Evolutionary conservation across 2,888 invertebrate genomes (phyloP).

Genomic region (Metellina segmentata): DNA sequence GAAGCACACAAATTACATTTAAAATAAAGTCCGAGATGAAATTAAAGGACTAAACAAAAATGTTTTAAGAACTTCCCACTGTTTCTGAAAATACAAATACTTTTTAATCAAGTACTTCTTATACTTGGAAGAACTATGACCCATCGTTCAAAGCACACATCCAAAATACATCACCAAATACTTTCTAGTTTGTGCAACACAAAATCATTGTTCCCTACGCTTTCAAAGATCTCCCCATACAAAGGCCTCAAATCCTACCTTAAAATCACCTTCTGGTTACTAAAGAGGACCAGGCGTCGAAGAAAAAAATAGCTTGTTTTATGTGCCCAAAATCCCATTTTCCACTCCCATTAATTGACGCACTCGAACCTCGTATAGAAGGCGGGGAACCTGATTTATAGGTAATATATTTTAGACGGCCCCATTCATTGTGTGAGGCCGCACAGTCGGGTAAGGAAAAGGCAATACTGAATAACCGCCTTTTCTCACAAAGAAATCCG

Average conservation of each 20-base stretch:
- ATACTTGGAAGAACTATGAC: too few relatives aligned
- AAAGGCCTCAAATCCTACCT: slow-evolving; percentile 21
- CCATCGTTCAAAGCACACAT: background rate
- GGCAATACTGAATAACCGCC: background rate
- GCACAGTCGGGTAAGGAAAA: background rate
- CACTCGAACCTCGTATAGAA: background rate
- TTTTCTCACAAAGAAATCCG: background rate
- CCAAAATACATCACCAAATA: background rate
- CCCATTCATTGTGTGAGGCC: background rate
- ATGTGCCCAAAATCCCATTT: slow-evolving; percentile 9
- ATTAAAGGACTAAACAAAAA: too few relatives aligned
- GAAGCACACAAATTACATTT: too few relatives aligned
- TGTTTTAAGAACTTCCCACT: too few relatives aligned
- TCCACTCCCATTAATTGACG: slow-evolving; percentile 9
- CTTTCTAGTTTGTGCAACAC: background rate
- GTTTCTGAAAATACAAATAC: too few relatives aligned
- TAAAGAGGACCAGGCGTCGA: background rate
- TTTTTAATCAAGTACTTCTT: too few relatives aligned
- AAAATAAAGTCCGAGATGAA: too few relatives aligned
- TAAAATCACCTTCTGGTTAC: slow-evolving; percentile 16
- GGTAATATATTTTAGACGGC: slow-evolving; percentile 10
- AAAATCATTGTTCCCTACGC: background rate
- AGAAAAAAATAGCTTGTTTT: slow-evolving; percentile 21
- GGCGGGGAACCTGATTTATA: slow-evolving; percentile 31
- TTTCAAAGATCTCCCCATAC: background rate